Base-by-base conservation (phyloP, 1,140 invertebrate genomes). In the Pseudomyrmex pallidus region DNA sequence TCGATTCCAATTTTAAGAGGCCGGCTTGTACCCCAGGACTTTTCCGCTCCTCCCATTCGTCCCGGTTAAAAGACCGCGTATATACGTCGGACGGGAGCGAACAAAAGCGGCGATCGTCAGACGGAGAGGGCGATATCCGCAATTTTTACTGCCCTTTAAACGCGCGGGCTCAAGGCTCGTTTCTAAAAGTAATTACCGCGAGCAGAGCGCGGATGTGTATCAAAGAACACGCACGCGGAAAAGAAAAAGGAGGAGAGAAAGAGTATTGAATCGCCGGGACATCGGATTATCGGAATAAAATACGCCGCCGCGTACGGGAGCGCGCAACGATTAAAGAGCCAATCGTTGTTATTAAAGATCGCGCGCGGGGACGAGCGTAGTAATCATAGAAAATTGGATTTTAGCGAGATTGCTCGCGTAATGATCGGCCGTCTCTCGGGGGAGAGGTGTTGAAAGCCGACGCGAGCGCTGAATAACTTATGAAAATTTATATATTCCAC, bases 171-270 rank as follows among this genome's bases (percentile, higher is more conserved):
- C 86, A 87, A 87, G 86, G 85, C 54, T 67, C 86, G 74, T 50
- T 84, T 84, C 82, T 78, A 82, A 84, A 87, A 87, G 86, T 74
- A 87, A 87, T 87, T 87, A 87, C 82, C 73, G 50, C 67, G 52
- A 35, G 59, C 50, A 44, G 20, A 22, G 44, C 35, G 35, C 35
- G 35, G 35, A 35, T 17, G 46, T 20, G 25, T 67, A 77, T 57
- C 52, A 74, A 46, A 17, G 15, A 84, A 20, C n/a, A 17, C 62
- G 54, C 12, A 17, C 17, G 44, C n/a, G n/a, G n/a, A 12, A 22
- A 17, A 22, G 12, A 22, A 10, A 59, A 12, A 12, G 17, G 17
- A 12, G 3, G 57, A 61, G 10, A 61, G 74, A 52, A 50, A 50
- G 72, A 52, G 44, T 25, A 80, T 68, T 86, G 76, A 85, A 86